Percentiles rank a stretch among this genome's conserved stretches.
These are phyloP conservation scores for Lucilia cuprina DNA, from an alignment of 1,140 invertebrate genomes.

Conservation along the genomic window DNA sequence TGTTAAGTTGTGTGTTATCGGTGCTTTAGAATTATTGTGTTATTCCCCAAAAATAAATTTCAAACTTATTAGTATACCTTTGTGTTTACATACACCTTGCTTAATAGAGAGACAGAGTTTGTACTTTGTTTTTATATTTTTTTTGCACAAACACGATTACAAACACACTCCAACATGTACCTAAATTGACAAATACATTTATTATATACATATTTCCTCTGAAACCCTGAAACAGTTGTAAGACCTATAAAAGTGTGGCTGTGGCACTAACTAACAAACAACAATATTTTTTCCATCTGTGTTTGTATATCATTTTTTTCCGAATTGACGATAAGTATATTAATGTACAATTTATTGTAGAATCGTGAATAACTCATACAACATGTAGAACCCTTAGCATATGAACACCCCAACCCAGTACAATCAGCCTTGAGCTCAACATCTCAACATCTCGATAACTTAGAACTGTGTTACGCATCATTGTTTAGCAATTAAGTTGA, in stretches of 20 bases:
- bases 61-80: constrained; percentile 21
- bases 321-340: not conserved
- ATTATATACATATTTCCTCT: too few relatives aligned
- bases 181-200: too few relatives aligned
- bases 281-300: not conserved
- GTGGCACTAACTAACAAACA: not conserved
- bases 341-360: not conserved
- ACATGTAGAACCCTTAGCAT: too few relatives aligned
- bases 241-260: too few relatives aligned
- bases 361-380: too few relatives aligned
- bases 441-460: not conserved
- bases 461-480: not conserved
- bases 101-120: not conserved
- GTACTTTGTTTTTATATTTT: too few relatives aligned
- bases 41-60: constrained; percentile 12
- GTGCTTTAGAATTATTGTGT: not conserved
- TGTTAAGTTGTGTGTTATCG: not conserved
- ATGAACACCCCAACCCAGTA: not conserved
- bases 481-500: constrained; percentile 27
- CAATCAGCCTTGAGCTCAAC: not conserved
- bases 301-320: not conserved
- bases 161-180: too few relatives aligned
- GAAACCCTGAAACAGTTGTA: too few relatives aligned
- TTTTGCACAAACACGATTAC: too few relatives aligned
- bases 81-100: not conserved